These are phyloP conservation scores for Plectropomus leopardus DNA, from an alignment of 2,113 vertebrate genomes.

Conservation along the genomic window DNA sequence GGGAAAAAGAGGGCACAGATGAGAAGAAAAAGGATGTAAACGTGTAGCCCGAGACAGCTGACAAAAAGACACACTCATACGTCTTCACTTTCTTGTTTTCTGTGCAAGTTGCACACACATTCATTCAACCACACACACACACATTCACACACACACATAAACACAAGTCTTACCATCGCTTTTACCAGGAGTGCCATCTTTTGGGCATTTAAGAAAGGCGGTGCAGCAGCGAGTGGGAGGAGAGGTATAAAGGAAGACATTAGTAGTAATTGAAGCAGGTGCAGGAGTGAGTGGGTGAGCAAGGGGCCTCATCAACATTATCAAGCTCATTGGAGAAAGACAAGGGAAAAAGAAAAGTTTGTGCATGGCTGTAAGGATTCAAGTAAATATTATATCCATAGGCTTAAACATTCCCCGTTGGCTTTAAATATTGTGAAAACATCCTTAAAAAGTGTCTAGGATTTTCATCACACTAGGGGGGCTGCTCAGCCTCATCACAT, in stretches of 20 bases:
- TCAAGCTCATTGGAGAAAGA: slow-evolving; percentile 19
- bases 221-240: slow-evolving; percentile 87
- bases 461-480: background rate
- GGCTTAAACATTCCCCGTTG: background rate
- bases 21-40: slow-evolving; percentile 49
- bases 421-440: slow-evolving; percentile 17
- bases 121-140: slow-evolving; percentile 69
- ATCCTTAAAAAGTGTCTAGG: slow-evolving; percentile 5
- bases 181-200: slow-evolving; percentile 97
- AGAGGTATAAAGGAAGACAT: slow-evolving; percentile 84
- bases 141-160: slow-evolving; percentile 87
- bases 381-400: background rate
- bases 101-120: slow-evolving; percentile 12
- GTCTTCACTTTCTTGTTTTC: background rate
- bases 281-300: slow-evolving; percentile 51
- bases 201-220: slow-evolving; percentile 90
- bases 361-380: slow-evolving; percentile 11
- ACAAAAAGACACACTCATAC: slow-evolving; percentile 81
- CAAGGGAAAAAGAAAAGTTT: background rate
- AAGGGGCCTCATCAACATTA: slow-evolving; percentile 39
- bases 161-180: slow-evolving; percentile 94
- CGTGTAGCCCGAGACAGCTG: slow-evolving; percentile 34
- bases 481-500: slow-evolving; percentile 16
- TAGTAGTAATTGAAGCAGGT: slow-evolving; percentile 67
- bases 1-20: slow-evolving; percentile 78